Base-by-base conservation (phyloP, 2,797 vertebrate genomes). In the Chiroxiphia lanceolata region DNA sequence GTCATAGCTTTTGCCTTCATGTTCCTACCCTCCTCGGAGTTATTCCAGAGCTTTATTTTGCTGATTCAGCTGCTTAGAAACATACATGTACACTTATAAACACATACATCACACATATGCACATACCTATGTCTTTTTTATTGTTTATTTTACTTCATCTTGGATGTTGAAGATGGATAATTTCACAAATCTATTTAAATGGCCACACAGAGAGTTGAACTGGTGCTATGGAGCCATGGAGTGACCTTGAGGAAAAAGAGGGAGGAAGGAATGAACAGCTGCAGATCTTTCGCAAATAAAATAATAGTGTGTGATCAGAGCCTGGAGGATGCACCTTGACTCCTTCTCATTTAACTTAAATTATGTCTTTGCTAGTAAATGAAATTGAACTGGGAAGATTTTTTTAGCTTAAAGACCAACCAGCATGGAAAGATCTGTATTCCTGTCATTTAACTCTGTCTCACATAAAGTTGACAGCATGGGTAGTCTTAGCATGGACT, bases 261-360 rank as follows among this genome's bases (percentile, higher is more conserved):
- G 18, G 25, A 87, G 34, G 79, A 63, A 70, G 40, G 34, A 86
- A 88, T 44, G 38, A 94, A 50, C 90, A 94, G 80, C 72, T 95
- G 83, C 69, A 94, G 33, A 56, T 74, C 64, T 74, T 94, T 69
- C 67, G 40, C 56, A 89, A 87, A 87, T 83, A 71, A 82, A 86
- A 56, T 78, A 68, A 42, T 36, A 76, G n/a, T 77, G 40, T 22
- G 9, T 44, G 38, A 83, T 75, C 76, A 93, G 71, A 87, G 48
- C 33, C 29, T 54, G 57, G 38, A 60, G 64, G 22, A 77, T 75
- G 79, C 21, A 64, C 15, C 54, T 93, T 10, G 0, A 16, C 26
- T 90, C 21, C 36, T 82, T 45, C 25, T 53, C 21, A 34, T 80
- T 67, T 74, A 70, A 60, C 38, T 47, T 70, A 59, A 92, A 56